A percentile compares a stretch with the other conserved stretches of the same genome.
phyloP scores from a whole-genome alignment of 2,113 vertebrate genomes.

The Lasiurus cinereus region DNA sequence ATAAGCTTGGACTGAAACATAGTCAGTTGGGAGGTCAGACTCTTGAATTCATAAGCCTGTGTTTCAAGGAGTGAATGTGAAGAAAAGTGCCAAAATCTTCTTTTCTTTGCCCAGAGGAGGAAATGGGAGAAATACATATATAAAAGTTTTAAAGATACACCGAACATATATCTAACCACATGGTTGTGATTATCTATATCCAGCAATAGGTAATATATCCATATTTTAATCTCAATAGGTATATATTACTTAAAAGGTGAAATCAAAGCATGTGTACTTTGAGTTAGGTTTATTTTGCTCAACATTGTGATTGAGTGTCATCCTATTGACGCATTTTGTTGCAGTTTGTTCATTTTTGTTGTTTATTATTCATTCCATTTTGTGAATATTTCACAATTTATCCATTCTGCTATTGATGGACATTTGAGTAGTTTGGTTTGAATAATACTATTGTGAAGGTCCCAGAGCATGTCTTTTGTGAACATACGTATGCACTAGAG shows the following conservation, averaged over 20 bases:
- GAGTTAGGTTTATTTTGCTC: background rate
- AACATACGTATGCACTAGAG: too few species aligned
- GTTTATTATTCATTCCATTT: background rate
- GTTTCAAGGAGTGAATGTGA: background rate
- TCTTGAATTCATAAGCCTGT: background rate
- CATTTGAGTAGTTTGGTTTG: background rate
- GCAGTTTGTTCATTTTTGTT: background rate
- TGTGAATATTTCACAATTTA: background rate
- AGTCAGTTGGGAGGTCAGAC: background rate
- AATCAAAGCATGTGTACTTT: background rate
- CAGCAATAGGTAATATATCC: background rate
- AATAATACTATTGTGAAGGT: background rate
- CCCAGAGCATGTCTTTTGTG: background rate
- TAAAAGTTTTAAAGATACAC: background rate
- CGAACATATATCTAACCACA: background rate
- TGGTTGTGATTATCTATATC: background rate
- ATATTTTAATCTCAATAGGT: background rate
- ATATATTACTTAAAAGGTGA: background rate
- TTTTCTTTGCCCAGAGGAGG: background rate
- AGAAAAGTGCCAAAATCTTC: background rate
- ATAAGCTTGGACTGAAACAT: background rate
- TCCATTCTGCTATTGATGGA: background rate
- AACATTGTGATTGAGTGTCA: background rate
- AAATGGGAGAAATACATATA: background rate
- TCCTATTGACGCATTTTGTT: background rate